These are phyloP conservation scores for Sparus aurata DNA, from an alignment of 2,797 vertebrate species.

Conservation along the genomic window DNA sequence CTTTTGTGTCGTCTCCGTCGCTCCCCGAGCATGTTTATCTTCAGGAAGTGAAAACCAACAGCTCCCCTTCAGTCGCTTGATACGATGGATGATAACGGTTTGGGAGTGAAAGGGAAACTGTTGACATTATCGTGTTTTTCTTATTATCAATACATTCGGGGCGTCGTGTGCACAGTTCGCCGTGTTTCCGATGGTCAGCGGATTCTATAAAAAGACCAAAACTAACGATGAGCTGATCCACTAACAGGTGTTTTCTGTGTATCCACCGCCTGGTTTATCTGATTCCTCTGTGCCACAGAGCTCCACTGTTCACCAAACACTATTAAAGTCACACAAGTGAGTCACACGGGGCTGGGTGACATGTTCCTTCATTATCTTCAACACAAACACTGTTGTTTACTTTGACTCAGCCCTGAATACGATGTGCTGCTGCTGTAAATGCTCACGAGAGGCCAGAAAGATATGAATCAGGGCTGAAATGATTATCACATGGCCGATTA, in stretches of 20 bases:
- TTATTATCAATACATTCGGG: background rate
- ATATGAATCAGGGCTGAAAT: no score
- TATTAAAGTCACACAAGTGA: no score
- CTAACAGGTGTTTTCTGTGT: background rate
- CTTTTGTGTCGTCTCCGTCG: slow-evolving; percentile 28
- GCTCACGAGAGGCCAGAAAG: background rate
- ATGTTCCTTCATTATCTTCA: background rate
- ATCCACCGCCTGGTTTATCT: background rate
- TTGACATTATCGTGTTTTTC: slow-evolving; percentile 9
- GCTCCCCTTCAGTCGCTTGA: background rate
- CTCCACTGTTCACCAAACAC: no score
- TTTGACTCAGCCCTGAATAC: background rate
- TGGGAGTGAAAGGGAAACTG: background rate
- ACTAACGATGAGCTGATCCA: background rate
- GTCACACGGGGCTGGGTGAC: no score
- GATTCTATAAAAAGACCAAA: background rate
- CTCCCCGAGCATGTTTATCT: slow-evolving; percentile 11
- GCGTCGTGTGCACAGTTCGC: background rate
- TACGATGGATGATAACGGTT: slow-evolving; percentile 3
- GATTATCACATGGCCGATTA: no score
- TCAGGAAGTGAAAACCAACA: background rate
- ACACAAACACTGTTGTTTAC: background rate
- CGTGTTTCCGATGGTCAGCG: background rate
- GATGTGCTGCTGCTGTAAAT: background rate
- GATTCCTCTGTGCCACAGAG: background rate